Conservation (phyloP, 2,888 invertebrate species). For the Cataglyphis cursor region DNA sequence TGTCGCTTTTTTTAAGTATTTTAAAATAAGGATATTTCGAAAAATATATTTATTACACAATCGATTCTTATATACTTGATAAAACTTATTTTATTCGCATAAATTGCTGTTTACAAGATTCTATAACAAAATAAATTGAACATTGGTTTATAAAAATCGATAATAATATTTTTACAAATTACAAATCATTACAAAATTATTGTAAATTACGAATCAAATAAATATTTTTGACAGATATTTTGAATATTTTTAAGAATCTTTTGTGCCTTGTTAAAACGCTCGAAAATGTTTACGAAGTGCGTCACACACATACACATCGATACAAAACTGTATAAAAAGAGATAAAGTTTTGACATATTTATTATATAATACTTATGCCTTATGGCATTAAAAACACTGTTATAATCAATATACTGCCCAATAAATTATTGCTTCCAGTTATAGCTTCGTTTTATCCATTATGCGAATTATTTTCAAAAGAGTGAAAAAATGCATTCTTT, state of each 20-base stretch:
- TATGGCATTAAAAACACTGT: not conserved
- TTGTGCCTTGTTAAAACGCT: not conserved
- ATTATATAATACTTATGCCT: not conserved
- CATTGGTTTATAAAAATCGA: not conserved
- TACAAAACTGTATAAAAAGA: slow-evolving; percentile 3
- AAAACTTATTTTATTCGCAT: slow-evolving; percentile 26
- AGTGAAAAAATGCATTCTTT: slow-evolving; percentile 14
- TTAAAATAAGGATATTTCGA: not conserved
- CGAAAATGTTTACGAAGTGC: not conserved
- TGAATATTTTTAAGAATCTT: not conserved
- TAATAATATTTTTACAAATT: not conserved
- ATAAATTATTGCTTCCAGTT: slow-evolving; percentile 30
- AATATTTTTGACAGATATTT: slow-evolving; percentile 19
- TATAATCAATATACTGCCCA: not conserved
- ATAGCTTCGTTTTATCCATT: slow-evolving; percentile 4
- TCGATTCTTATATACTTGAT: not conserved
- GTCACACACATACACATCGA: too few relatives aligned
- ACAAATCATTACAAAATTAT: not conserved
- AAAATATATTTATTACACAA: not conserved
- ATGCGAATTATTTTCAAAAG: not conserved
- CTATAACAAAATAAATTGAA: not conserved
- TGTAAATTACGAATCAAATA: not conserved
- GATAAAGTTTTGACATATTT: not conserved
- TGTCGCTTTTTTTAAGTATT: not conserved
- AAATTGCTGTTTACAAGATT: not conserved